A percentile compares a stretch with the other conserved stretches of the same genome.
phyloP scores from a whole-genome alignment of 1,140 invertebrate genomes.

The Paracyclopina nana region DNA sequence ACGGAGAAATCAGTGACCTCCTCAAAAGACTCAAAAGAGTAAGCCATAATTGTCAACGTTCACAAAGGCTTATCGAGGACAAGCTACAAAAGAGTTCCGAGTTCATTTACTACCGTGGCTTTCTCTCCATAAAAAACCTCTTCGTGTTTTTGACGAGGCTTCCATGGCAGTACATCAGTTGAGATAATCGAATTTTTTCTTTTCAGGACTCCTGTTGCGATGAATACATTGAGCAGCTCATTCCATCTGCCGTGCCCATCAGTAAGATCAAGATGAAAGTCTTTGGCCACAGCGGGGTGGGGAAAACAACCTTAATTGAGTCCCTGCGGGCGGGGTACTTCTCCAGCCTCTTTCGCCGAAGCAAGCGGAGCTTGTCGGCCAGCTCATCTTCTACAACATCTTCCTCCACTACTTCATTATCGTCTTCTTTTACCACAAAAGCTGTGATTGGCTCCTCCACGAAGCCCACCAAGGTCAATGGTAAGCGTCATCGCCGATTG shows the following conservation, averaged over 20 bases:
- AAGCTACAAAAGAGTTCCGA: not conserved
- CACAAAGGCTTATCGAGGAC: no score
- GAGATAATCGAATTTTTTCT: not conserved
- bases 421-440: constrained; percentile 1
- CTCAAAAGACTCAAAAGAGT: constrained; percentile 46
- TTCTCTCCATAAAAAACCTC: constrained; percentile 12
- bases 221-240: constrained; percentile 45
- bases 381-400: no score
- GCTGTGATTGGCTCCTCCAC: constrained; percentile 2
- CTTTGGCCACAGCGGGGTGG: constrained; percentile 51
- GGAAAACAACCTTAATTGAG: constrained; percentile 51
- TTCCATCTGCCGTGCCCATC: constrained; percentile 39
- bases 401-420: no score
- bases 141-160: not conserved
- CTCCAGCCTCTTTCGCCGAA: constrained; percentile 39
- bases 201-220: constrained; percentile 24
- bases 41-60: constrained; percentile 22
- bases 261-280: constrained; percentile 49
- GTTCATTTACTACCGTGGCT: constrained; percentile 11
- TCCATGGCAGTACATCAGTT: not conserved
- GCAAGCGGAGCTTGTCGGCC: constrained; percentile 20
- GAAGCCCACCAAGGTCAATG: no score
- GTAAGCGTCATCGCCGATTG: no score
- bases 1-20: constrained; percentile 48
- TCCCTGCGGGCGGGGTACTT: constrained; percentile 46